Base-by-base conservation (phyloP, 2,113 vertebrate genomes). In the Sula dactylatra region DNA sequence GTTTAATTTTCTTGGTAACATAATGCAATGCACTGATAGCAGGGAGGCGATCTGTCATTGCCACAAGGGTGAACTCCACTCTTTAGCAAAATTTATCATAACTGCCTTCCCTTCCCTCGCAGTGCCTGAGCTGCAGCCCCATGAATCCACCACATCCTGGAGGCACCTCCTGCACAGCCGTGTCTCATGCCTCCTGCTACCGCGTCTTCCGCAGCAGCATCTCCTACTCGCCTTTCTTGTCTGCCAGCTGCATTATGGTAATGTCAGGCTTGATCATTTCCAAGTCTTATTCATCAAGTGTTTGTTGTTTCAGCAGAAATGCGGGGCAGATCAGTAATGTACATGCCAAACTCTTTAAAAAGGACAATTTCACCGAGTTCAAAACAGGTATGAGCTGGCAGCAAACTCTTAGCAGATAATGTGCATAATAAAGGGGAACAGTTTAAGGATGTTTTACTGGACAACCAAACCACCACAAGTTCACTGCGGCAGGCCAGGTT, bases 21-120 rank as follows among this genome's bases (percentile, higher is more conserved):
- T 0, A 44, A 32, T 2, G 0, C 13, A 10, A 8, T 3, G n/a
- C 59, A 67, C 76, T 0, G 0, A 13, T 11, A 44, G 36, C 52
- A 31, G 50, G 36, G 47, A 70, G 45, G 9, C 7, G 4, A 65
- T 7, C 69, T 42, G 38, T 91, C 73, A 22, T 8, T 61, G 70
- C 77, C 52, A 42, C 1, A 0, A 32, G 34, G 44, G 36, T 40
- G 40, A 80, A 59, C 62, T 56, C 44, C 5, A 4, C 67, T 50
- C 50, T 36, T 74, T 3, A 52, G 18, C 31, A 61, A 56, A 87
- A 89, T 44, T 25, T 62, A 13, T 47, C 84, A 2, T 4, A 27
- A 32, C 36, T 38, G 38, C 42, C 34, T 82, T 29, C 52, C 52
- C n/a, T 80, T 49, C 79, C 62, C 61, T 74, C 9, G 1, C 18